Evolutionary conservation across 2,888 invertebrate species (phyloP).

Genomic region (Diaphora mendica): DNA sequence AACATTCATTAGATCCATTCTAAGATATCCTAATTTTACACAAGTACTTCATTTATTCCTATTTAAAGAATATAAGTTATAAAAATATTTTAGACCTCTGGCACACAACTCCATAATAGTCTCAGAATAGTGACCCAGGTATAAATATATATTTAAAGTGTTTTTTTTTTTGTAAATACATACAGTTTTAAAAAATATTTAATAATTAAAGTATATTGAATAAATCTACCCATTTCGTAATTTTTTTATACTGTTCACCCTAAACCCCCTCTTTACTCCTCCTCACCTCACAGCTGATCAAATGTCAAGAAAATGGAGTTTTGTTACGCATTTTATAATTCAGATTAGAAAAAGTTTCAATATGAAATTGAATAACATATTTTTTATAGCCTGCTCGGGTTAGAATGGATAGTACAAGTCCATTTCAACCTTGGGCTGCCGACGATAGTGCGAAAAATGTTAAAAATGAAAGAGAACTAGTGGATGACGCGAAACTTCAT

Average conservation of each 20-base stretch:
- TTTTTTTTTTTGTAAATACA: no score
- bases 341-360: conserved; percentile 73
- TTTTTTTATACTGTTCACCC: conserved; percentile 16
- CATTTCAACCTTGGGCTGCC: conserved; percentile 84
- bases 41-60: no score
- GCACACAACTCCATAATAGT: no score
- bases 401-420: conserved; percentile 84
- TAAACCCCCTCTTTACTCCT: conserved; percentile 62
- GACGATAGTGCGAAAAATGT: conserved; percentile 82
- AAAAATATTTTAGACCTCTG: no score
- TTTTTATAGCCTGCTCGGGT: conserved; percentile 69
- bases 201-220: neutral
- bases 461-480: conserved; percentile 81
- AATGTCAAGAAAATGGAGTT: conserved; percentile 87
- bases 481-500: conserved; percentile 86
- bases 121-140: no score
- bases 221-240: neutral
- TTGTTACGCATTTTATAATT: conserved; percentile 83
- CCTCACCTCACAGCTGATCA: conserved; percentile 85
- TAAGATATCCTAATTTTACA: no score
- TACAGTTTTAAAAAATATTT: no score
- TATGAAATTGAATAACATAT: conserved; percentile 75
- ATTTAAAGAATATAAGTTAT: no score
- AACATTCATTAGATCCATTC: no score
- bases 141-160: no score